Evolutionary conservation across 2,888 invertebrate species (phyloP), one percentile per base, ranked within the genome.

Genomic region (Podabrus alpinus): DNA sequence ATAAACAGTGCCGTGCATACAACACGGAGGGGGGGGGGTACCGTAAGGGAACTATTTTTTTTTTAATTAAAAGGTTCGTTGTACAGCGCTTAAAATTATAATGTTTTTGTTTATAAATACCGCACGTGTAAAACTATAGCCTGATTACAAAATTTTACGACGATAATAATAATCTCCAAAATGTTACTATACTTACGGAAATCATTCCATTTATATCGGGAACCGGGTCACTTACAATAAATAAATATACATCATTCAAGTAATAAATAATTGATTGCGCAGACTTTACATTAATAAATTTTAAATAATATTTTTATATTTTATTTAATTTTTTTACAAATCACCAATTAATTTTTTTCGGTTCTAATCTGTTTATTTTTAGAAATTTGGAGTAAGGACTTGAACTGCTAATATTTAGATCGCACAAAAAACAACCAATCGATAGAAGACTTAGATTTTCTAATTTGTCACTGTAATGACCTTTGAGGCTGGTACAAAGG

Each of bases 151-250:
- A 71, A 71, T 59, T 68, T 74, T 16, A 62, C 21, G 74, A 74
- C 71, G 71, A 61, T 68, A 60, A n/a, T 45, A 45, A n/a, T 68
- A 71, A 61, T 70, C 73, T 61, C 45, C 45, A 62, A 61, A 68
- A 66, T 70, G 61, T 69, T 74, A 74, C 74, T 62, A 64, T 64
- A 74, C 68, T 74, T 71, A 74, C 74, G 74, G 74, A 74, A 74
- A 71, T 71, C 61, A 68, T 68, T 71, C 61, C 71, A 15, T 68
- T 71, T 64, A 45, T 59, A 71, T 74, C 71, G 21, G 62, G 71
- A 71, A 71, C n/a, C 68, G 74, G 74, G 71, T 74, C 74, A 74
- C 19, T 66, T 71, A 25, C 64, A 74, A 74, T 68, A 68, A 71
- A 74, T 66, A 74, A 74, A 74, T 66, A 59, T 64, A 64, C 17